A percentile compares a stretch with the other conserved stretches of the same genome.
Conservation (phyloP, 2,113 vertebrate species). For the Heterochromis multidens region DNA sequence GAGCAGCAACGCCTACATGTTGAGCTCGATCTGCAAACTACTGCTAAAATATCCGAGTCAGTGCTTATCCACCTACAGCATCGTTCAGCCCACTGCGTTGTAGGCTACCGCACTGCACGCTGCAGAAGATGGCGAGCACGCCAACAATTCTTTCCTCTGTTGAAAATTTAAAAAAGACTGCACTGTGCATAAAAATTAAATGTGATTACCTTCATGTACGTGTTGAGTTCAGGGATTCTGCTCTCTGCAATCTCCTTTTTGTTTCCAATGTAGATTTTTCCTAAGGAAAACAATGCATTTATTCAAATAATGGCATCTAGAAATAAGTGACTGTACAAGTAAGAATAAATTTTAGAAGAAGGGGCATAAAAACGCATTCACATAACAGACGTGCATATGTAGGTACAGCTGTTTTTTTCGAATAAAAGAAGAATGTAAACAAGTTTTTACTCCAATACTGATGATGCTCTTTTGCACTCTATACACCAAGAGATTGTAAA, state of each 20-base stretch:
- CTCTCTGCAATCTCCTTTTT: constrained; percentile 91
- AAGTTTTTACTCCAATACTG: background rate
- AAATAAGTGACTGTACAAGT: background rate
- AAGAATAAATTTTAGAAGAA: background rate
- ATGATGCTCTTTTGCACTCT: background rate
- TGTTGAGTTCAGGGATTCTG: constrained; percentile 87
- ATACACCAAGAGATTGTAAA: background rate
- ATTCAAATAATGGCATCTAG: background rate
- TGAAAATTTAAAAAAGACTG: background rate
- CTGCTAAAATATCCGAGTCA: constrained; percentile 51
- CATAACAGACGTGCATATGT: background rate
- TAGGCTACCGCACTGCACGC: constrained; percentile 28
- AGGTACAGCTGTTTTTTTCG: background rate
- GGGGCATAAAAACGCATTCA: background rate
- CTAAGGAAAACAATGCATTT: constrained; percentile 59
- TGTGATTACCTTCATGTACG: constrained; percentile 89
- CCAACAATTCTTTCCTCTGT: constrained; percentile 16
- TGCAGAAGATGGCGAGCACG: constrained; percentile 20
- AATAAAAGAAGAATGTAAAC: background rate
- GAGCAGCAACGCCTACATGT: constrained; percentile 51
- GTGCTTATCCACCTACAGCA: constrained; percentile 61
- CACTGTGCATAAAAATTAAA: background rate
- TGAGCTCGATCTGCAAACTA: constrained; percentile 58
- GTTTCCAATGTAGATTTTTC: constrained; percentile 88
- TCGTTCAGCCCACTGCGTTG: constrained; percentile 48